phyloP scores from a whole-genome alignment of 2,888 invertebrate genomes.

The Stenodera caucasica region DNA sequence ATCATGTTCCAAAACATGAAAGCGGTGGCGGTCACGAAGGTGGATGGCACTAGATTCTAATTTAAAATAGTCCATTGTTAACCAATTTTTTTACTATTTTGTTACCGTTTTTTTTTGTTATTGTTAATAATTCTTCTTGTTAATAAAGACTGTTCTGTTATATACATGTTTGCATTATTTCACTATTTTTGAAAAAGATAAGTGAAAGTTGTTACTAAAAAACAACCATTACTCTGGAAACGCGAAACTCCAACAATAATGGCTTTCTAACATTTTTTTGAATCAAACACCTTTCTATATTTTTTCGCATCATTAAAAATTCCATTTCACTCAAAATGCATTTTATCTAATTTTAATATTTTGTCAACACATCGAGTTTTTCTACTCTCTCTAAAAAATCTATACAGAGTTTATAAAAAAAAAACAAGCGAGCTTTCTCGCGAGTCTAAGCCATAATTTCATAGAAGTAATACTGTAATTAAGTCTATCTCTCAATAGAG shows the following conservation, averaged over 20 bases:
- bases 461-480: too few species aligned
- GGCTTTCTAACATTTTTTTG: background rate
- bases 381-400: too few species aligned
- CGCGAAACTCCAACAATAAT: background rate
- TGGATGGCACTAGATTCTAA: conserved; percentile 31
- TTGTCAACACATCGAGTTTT: too few species aligned
- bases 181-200: background rate
- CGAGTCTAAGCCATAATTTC: too few species aligned
- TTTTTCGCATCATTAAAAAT: too few species aligned
- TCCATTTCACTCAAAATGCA: too few species aligned
- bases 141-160: conserved; percentile 24
- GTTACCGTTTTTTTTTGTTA: conserved; percentile 20
- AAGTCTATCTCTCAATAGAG: too few species aligned
- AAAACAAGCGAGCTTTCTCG: too few species aligned
- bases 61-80: background rate
- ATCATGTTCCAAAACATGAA: conserved; percentile 5
- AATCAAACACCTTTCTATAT: background rate
- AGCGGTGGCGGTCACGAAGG: conserved; percentile 25
- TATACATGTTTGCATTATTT: too few species aligned
- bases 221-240: background rate
- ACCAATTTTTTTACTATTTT: conserved; percentile 14
- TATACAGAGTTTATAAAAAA: too few species aligned
- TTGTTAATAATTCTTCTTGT: conserved; percentile 13
- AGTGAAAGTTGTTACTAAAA: background rate
- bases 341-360: too few species aligned